phyloP scores from a whole-genome alignment of 2,113 vertebrate species.

The Proterorhinus semilunaris region DNA sequence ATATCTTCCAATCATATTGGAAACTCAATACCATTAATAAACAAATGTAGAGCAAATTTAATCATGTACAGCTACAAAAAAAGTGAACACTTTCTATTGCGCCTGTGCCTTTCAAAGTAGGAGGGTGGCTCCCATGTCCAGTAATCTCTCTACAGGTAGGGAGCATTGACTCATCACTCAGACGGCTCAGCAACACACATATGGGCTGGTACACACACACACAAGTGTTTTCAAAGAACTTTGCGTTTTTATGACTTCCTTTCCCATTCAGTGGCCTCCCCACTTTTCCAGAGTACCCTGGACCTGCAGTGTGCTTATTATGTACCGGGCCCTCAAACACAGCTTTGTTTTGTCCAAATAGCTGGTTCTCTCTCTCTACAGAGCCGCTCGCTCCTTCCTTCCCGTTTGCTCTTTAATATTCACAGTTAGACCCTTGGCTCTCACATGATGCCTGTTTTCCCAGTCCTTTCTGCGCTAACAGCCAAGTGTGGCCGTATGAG shows the following conservation, averaged over 20 bases:
- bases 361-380: constrained; percentile 41
- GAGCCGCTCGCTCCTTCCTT: constrained; percentile 32
- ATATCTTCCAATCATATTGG: neutral
- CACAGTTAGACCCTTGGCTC: constrained; percentile 78
- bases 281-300: constrained; percentile 73
- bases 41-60: neutral
- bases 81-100: neutral
- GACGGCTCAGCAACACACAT: constrained; percentile 31
- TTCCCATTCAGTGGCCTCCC: constrained; percentile 74
- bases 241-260: constrained; percentile 82
- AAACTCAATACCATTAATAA: constrained; percentile 3
- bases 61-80: constrained; percentile 5
- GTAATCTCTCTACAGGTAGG: constrained; percentile 28
- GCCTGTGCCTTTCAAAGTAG: constrained; percentile 1
- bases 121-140: constrained; percentile 7
- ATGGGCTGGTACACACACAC: constrained; percentile 40
- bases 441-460: constrained; percentile 69
- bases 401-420: constrained; percentile 78
- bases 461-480: constrained; percentile 64
- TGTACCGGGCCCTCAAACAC: constrained; percentile 69
- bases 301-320: constrained; percentile 73
- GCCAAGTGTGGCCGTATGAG: constrained; percentile 75
- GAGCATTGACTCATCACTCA: constrained; percentile 32
- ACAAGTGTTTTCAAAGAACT: constrained; percentile 74
- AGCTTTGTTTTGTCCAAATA: constrained; percentile 76